Conservation (phyloP, 2,888 invertebrate species). For the Quadriops clusia region DNA sequence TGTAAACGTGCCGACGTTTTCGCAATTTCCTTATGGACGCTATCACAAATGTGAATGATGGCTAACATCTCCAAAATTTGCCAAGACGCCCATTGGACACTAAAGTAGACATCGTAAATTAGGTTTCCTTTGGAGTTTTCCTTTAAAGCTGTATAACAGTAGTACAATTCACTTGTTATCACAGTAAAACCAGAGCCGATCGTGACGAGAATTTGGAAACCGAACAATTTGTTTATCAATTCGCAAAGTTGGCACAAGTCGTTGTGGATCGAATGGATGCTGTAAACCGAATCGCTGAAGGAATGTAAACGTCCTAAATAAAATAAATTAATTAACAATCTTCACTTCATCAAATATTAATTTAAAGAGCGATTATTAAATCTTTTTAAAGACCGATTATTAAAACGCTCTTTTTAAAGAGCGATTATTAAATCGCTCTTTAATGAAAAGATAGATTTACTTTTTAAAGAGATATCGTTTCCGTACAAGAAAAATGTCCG, state of each 20-base stretch:
- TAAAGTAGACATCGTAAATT: slow-evolving; percentile 14
- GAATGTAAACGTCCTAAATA: no score
- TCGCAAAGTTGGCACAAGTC: slow-evolving; percentile 14
- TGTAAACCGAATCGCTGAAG: slow-evolving; percentile 9
- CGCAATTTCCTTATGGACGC: slow-evolving; percentile 10
- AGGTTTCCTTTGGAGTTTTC: slow-evolving; percentile 3
- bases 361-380: no score
- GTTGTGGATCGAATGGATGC: slow-evolving; percentile 15
- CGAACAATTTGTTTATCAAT: slow-evolving; percentile 15
- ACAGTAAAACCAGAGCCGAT: slow-evolving; percentile 14
- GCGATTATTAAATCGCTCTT: no score
- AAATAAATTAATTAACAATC: no score
- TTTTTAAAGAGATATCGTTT: no score
- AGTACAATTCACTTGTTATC: slow-evolving; percentile 16
- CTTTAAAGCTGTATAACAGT: slow-evolving; percentile 11
- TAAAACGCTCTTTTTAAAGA: no score
- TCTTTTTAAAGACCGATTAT: no score
- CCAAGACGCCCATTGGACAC: slow-evolving; percentile 16
- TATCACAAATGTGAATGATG: slow-evolving; percentile 13
- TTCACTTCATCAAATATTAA: no score
- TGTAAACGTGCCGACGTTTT: no score
- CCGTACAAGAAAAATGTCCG: no score
- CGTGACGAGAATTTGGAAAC: slow-evolving; percentile 16
- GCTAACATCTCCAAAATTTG: slow-evolving; percentile 15
- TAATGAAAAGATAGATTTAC: no score